phyloP scores from a whole-genome alignment of 2,888 invertebrate species.

The Galeopsomyia nigrocyanea region DNA sequence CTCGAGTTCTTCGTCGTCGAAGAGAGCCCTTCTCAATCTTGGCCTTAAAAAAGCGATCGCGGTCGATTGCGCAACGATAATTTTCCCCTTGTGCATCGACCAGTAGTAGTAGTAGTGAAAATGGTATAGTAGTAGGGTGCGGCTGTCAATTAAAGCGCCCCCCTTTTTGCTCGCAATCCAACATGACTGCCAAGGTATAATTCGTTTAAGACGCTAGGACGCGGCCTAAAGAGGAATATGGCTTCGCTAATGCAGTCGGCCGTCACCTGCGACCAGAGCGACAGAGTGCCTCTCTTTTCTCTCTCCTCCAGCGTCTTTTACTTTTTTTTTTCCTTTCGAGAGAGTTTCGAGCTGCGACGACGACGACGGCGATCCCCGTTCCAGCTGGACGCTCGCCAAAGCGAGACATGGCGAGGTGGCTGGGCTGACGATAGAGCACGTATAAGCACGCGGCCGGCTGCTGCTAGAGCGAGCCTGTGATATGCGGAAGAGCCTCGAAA shows the following conservation, averaged over 20 bases:
- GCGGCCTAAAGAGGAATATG: slow-evolving; percentile 50
- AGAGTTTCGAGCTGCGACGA: too few species aligned
- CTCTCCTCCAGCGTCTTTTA: background rate
- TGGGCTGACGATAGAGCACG: background rate
- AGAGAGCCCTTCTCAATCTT: too few species aligned
- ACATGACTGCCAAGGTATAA: slow-evolving; percentile 61
- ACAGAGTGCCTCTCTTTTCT: background rate
- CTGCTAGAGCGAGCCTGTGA: too few species aligned
- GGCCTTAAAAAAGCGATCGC: background rate
- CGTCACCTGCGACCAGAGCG: slow-evolving; percentile 5
- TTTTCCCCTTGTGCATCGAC: background rate
- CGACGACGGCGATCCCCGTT: background rate
- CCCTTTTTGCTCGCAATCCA: slow-evolving; percentile 51
- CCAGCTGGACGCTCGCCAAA: slow-evolving; percentile 17
- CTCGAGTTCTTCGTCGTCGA: too few species aligned
- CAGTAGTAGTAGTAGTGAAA: background rate
- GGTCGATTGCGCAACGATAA: slow-evolving; percentile 33
- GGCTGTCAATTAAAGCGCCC: slow-evolving; percentile 55
- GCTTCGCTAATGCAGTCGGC: slow-evolving; percentile 54
- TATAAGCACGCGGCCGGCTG: too few species aligned
- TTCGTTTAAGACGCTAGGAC: slow-evolving; percentile 60
- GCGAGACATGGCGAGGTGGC: slow-evolving; percentile 2
- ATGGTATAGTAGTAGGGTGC: background rate
- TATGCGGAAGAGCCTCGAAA: too few species aligned
- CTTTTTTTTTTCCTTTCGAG: background rate